These are phyloP conservation scores for Ischnus inquisitorius DNA, from an alignment of 2,888 invertebrate genomes.

Conservation along the genomic window DNA sequence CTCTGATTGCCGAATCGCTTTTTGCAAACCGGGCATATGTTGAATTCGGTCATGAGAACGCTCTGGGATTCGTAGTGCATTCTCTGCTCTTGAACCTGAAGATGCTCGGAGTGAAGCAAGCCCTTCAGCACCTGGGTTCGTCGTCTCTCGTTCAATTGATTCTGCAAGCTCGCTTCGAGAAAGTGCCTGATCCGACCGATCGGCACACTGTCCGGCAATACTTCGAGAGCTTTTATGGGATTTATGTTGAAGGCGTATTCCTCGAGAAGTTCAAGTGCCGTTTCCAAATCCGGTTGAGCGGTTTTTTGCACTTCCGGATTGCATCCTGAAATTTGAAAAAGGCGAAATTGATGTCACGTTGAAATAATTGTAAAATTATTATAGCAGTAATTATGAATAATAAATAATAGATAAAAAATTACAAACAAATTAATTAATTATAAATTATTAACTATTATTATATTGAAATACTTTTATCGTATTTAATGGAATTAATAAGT, in stretches of 20 bases:
- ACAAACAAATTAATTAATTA: no score
- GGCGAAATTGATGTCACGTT: conserved; percentile 11
- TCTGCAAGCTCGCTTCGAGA: conserved; percentile 92
- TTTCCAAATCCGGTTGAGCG: conserved; percentile 91
- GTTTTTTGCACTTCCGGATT: conserved; percentile 86
- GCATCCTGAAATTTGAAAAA: conserved; percentile 72
- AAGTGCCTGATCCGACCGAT: conserved; percentile 92
- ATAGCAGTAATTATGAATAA: no score
- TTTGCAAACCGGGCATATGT: conserved; percentile 96
- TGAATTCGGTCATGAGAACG: conserved; percentile 94
- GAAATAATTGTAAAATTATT: no score
- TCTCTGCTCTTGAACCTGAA: conserved; percentile 93
- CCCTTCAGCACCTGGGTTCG: conserved; percentile 93
- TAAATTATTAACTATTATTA: no score
- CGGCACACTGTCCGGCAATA: conserved; percentile 93
- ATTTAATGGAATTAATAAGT: not conserved
- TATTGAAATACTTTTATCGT: no score
- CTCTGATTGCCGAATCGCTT: conserved; percentile 97
- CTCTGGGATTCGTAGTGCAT: conserved; percentile 93
- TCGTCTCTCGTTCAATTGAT: conserved; percentile 91
- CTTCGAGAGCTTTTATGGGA: conserved; percentile 91
- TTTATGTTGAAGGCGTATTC: conserved; percentile 94
- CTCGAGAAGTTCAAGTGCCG: conserved; percentile 93
- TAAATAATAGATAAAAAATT: no score
- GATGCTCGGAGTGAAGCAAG: conserved; percentile 93